Evolutionary conservation across 2,888 invertebrate species (phyloP).

Genomic region (Podabrus alpinus): DNA sequence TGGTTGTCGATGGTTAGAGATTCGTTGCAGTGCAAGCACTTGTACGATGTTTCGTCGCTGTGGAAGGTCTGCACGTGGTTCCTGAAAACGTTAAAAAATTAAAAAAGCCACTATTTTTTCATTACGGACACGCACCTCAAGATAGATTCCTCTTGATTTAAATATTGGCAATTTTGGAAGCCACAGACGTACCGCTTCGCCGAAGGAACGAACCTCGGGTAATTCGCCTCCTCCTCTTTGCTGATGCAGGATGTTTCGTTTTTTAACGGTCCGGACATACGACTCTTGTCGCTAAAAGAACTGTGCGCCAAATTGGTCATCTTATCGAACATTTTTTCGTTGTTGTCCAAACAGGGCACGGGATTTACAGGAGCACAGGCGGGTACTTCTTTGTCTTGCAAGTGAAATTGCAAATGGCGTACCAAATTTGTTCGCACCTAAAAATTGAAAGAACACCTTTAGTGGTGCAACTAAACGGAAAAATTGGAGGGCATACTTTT

Average conservation of each 20-base stretch:
- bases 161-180: conserved; percentile 69
- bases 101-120: background rate
- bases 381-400: conserved; percentile 63
- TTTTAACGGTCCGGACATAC: conserved; percentile 49
- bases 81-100: conserved; percentile 45
- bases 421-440: conserved; percentile 70
- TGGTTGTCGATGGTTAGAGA: conserved; percentile 57
- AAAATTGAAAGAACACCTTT: background rate
- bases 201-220: conserved; percentile 32
- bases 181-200: conserved; percentile 67
- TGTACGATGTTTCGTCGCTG: conserved; percentile 57
- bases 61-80: conserved; percentile 76
- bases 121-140: conserved; percentile 46
- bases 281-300: conserved; percentile 51
- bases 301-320: conserved; percentile 85
- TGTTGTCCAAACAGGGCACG: conserved; percentile 76
- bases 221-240: conserved; percentile 18
- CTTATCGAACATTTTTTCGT: conserved; percentile 81
- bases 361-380: conserved; percentile 78
- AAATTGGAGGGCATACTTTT: conserved; percentile 50
- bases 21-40: conserved; percentile 73
- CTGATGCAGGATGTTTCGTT: conserved; percentile 12
- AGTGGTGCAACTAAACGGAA: background rate
- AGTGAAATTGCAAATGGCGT: conserved; percentile 71
- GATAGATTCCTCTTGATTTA: conserved; percentile 72